Base-by-base conservation (phyloP, 2,113 vertebrate species). In the Tenebrosternarchus preto region DNA sequence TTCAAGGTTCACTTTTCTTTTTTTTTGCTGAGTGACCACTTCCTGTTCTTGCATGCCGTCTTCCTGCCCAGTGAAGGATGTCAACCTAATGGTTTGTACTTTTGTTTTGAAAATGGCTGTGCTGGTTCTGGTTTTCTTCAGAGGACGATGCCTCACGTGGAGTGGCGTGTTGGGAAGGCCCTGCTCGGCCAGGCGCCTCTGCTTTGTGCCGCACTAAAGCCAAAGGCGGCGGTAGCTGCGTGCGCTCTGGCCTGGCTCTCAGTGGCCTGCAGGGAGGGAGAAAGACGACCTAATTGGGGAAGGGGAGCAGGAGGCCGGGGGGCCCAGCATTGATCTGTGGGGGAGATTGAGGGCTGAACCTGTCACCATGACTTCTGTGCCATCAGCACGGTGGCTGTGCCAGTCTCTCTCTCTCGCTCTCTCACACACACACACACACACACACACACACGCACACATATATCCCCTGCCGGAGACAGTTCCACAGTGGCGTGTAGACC, bases 401-500 rank as follows among this genome's bases (percentile, higher is more conserved):
- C 85, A 78, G 81, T 85, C 85, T 82, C 78, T 60, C 77, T 69
- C 76, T 77, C 79, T 84, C 60, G 84, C 80, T 76, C 73, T 61
- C 76, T 77, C 72, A 94, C 73, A 73, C 77, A 39, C 33, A 77
- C 46, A 46, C 73, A 74, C 72, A 22, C 57, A 67, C 24, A n/a
- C 72, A 46, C 64, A 73, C 92, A 89, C 89, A 90, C 92, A 92
- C 92, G 92, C 86, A 92, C 92, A 93, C 92, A 85, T 85, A 87
- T 88, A 86, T 87, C 72, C 80, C 80, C 86, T 82, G 89, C 86
- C 92, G 91, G 89, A 85, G 91, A 87, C 90, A 94, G 93, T 93
- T 93, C 94, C 94, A 91, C 90, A 91, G 88, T 88, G 91, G 91
- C 92, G 93, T 93, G 92, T 94, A 95, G 94, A 94, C 95, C 94